Conservation (phyloP, 37 sponge, comb jelly and placozoan species). For the Mnemiopsis leidyi region DNA sequence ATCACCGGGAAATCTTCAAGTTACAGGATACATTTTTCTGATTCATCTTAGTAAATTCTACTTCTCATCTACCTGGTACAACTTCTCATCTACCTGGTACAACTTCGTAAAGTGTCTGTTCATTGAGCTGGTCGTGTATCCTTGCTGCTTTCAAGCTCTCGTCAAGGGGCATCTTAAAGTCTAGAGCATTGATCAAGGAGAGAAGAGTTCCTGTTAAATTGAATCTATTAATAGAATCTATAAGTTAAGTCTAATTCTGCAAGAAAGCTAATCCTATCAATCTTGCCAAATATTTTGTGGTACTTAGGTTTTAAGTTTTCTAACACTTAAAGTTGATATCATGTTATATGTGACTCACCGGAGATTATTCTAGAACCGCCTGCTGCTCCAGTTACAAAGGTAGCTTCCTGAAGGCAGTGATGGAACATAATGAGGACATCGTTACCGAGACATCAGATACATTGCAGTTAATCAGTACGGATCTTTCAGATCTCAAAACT, state of each 20-base stretch:
- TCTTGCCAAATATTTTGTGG: not conserved
- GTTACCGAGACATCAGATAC: no score
- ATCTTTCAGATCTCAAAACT: no score
- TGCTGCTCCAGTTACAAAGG: conserved; percentile 16
- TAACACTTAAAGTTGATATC: not conserved
- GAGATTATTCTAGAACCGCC: conserved; percentile 1
- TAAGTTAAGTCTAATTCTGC: not conserved
- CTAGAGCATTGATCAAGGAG: not conserved
- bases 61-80: no score
- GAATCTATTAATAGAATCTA: not conserved
- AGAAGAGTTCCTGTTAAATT: not conserved
- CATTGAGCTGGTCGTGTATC: not conserved
- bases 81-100: not conserved
- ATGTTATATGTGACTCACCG: not conserved
- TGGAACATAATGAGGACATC: not conserved
- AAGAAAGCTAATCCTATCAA: not conserved
- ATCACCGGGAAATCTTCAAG: no score
- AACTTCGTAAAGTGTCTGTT: not conserved
- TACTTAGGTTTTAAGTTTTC: not conserved
- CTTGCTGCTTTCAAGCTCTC: not conserved
- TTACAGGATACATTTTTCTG: no score
- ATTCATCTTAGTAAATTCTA: no score
- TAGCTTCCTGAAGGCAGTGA: not conserved
- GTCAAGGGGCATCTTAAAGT: not conserved
- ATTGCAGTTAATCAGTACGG: no score